Evolutionary conservation across 2,797 vertebrate species (phyloP), one percentile per base, ranked within the genome.

Genomic region (Clamator glandarius): DNA sequence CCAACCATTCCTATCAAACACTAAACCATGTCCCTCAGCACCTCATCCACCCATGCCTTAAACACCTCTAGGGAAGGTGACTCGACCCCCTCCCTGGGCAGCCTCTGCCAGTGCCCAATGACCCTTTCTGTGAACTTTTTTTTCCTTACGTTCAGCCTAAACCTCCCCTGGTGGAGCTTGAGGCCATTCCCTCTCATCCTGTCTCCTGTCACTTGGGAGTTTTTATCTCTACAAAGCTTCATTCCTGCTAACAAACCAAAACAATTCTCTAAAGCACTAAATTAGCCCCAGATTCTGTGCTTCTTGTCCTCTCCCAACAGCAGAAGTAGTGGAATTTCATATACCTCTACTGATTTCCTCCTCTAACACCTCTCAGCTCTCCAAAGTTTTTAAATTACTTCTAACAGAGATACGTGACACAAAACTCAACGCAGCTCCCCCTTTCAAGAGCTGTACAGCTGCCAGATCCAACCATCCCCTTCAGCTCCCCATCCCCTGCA

Each of bases 371-470:
- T 69, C 31, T n/a, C 59, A 70, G 41, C 16, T 74, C 44, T 74
- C 87, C 39, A 28, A 66, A 21, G 11, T 23, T 44, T 85, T 79
- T 31, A 59, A 58, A 33, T 15, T 62, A 28, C 63, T 92, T 61
- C 57, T 42, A 61, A 58, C 63, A 63, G n/a, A 84, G 15, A 63
- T 2, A n/a, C 0, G 0, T 35, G 51, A 61, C 51, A 75, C n/a
- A 64, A 55, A 84, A 25, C 3, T 2, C 0, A 33, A 36, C 7
- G 3, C 36, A 78, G 23, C 51, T 90, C 46, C 59, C 36, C 35
- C 2, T 31, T 33, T 9, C 12, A 2, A 79, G 44, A 73, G 23
- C 2, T 0, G 1, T 33, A 4, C 1, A 2, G 28, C 36, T 73
- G 67, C 50, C 63, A 84, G 59, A 52, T 23, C 28, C 61, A 70